Percentiles rank a stretch among this genome's conserved stretches.
Evolutionary conservation across 2,888 invertebrate species (phyloP).

Genomic region (Mactromeris polynyma): DNA sequence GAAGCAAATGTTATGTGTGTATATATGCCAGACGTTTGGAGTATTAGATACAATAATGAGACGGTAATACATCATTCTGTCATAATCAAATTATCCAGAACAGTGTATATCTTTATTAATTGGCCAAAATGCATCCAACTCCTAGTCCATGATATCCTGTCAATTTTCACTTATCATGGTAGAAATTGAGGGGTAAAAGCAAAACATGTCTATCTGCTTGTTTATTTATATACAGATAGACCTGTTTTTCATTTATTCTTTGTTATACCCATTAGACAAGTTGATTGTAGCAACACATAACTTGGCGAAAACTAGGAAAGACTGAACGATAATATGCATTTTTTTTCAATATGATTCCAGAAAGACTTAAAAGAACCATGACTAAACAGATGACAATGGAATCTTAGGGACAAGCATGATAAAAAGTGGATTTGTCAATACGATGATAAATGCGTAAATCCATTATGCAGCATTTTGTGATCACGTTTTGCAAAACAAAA

Average conservation of each 20-base stretch:
- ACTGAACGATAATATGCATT: not conserved
- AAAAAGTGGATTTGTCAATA: not conserved
- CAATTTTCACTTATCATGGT: not conserved
- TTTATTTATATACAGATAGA: no score
- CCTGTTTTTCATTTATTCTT: no score
- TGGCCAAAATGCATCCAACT: not conserved
- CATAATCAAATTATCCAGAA: not conserved
- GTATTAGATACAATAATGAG: constrained; percentile 2
- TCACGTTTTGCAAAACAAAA: no score
- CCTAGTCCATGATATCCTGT: not conserved
- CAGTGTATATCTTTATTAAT: not conserved
- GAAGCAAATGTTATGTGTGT: not conserved
- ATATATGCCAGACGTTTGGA: not conserved
- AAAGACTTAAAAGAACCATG: not conserved
- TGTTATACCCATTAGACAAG: no score
- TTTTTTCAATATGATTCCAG: not conserved
- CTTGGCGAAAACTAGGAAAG: no score
- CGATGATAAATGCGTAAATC: not conserved
- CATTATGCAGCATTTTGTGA: not conserved
- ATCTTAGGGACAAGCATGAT: not conserved
- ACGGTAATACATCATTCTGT: not conserved
- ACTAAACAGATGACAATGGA: not conserved
- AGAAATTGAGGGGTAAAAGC: no score
- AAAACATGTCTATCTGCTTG: no score
- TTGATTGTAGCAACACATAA: no score